Base-by-base conservation (phyloP, 2,888 invertebrate species). In the Cerastoderma edule region DNA sequence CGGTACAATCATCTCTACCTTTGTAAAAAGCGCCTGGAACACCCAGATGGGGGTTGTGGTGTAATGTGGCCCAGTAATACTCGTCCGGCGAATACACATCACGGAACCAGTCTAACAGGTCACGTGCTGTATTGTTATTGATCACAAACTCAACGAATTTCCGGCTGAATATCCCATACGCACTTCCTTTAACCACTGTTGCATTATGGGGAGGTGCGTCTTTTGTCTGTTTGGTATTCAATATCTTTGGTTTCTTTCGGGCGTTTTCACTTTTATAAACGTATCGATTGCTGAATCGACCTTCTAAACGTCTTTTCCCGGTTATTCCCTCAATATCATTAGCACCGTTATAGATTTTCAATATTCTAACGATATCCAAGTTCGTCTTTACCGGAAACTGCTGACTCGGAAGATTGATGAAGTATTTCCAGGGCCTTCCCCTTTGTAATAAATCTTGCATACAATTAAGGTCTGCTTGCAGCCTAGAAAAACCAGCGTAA, bases 271-370 rank as follows among this genome's bases (percentile, higher is more conserved):
- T 57, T 80, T 73, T 67, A 70, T 82, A 67, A 77, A 78, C 13
- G 68, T 78, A 50, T 73, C 85, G 56, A 70, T 64, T 27, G 30
- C 69, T 60, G 65, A 75, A 87, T n/a, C 88, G 74, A 1, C 13
- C 1, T 0, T 54, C 53, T 33, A 89, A 53, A 68, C 87, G 83
- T 10, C 89, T 70, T 1, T 72, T 71, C 0, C 87, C 88, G 0
- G 86, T 88, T 6, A 92, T 85, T 0, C 92, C 91, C 80, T 92
- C 92, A 13, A 92, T 89, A 39, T 92, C 91, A 77, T 92, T 93
- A 35, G 89, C 78, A 28, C 92, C 92, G 73, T 92, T 92, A 78
- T 91, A 91, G 35, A 89, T 88, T 69, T 88, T 88, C 32, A 93
- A 78, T 46, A 92, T 90, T 72, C 89, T 85, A 13, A 92, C 92